phyloP scores from a whole-genome alignment of 2,888 invertebrate species.

The Thalpophila matura region DNA sequence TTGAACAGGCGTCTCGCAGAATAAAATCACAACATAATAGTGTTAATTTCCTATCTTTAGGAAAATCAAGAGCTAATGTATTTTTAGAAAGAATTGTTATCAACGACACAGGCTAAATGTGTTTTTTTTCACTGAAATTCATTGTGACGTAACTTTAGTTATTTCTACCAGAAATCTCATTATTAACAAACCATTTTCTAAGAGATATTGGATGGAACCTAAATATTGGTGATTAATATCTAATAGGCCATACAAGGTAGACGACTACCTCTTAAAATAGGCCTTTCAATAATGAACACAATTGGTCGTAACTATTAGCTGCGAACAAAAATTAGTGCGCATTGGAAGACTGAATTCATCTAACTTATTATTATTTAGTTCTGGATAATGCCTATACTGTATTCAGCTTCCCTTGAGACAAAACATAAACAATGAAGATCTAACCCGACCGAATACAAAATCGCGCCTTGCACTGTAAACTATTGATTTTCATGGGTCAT shows the following conservation, averaged over 20 bases:
- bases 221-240: background rate
- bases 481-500: too few relatives aligned
- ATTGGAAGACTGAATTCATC: conserved; percentile 28
- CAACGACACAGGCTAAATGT: too few relatives aligned
- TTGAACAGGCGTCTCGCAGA: conserved; percentile 36
- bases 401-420: too few relatives aligned
- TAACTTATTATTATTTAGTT: background rate
- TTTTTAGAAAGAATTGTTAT: too few relatives aligned
- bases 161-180: conserved; percentile 13
- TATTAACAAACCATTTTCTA: conserved; percentile 4
- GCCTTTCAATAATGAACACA: conserved; percentile 43
- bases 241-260: background rate
- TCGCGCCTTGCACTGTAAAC: too few relatives aligned
- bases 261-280: background rate
- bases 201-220: background rate
- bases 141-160: background rate
- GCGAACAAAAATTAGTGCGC: conserved; percentile 2
- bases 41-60: background rate
- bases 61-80: background rate
- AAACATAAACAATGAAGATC: too few relatives aligned
- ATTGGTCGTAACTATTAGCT: conserved; percentile 13
- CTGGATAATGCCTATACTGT: too few relatives aligned
- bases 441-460: too few relatives aligned
- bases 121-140: background rate
- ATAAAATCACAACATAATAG: background rate